Conservation (phyloP, 2,113 vertebrate genomes). For the Laticauda colubrina region DNA sequence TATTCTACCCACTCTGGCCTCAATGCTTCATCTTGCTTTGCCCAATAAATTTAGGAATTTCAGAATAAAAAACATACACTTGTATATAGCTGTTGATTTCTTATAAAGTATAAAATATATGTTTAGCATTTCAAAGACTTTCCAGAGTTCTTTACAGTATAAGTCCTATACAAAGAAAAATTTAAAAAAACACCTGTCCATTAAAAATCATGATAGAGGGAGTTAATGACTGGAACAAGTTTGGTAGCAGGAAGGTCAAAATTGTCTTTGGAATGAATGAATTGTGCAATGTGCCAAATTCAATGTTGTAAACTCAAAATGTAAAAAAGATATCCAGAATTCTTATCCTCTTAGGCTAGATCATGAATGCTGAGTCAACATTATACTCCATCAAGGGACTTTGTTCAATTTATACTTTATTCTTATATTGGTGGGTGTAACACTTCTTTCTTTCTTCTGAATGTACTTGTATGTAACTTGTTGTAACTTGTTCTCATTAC, state of each 20-base stretch:
- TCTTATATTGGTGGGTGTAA: constrained; percentile 39
- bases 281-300: constrained; percentile 36
- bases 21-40: not conserved
- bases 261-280: constrained; percentile 35
- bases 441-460: constrained; percentile 28
- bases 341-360: constrained; percentile 37
- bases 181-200: not conserved
- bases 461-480: constrained; percentile 1
- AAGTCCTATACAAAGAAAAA: not conserved
- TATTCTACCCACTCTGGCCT: not conserved
- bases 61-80: not conserved
- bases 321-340: constrained; percentile 41
- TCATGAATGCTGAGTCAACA: not conserved
- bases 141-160: not conserved
- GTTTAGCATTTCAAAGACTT: not conserved
- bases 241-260: constrained; percentile 22
- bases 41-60: not conserved
- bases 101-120: not conserved
- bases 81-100: not conserved
- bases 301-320: constrained; percentile 34
- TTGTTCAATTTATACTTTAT: constrained; percentile 41
- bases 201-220: not conserved
- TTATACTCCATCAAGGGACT: constrained; percentile 39
- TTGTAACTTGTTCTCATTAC: constrained; percentile 14
- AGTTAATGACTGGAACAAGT: not conserved